Conservation (phyloP, 2,888 invertebrate species). For the Drosophila quinaria region DNA sequence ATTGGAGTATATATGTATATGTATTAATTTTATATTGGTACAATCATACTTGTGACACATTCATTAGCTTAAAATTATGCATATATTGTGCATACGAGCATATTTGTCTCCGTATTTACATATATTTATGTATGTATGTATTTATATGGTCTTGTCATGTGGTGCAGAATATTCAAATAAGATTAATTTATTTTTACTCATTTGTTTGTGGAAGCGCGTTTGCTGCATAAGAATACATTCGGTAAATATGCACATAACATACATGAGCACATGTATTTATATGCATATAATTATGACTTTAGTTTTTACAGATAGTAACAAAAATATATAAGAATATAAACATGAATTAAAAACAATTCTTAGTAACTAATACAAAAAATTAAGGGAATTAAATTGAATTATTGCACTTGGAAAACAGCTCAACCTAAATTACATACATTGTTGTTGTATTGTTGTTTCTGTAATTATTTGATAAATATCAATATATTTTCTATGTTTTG, state of each 20-base stretch:
- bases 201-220: conserved; percentile 49
- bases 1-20: conserved; percentile 6
- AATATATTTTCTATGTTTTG: conserved; percentile 9
- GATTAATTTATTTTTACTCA: conserved; percentile 7
- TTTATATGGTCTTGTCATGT: conserved; percentile 41
- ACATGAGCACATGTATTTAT: too few relatives aligned
- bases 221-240: conserved; percentile 51
- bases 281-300: conserved; percentile 38
- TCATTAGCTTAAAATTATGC: conserved; percentile 14
- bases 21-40: conserved; percentile 4
- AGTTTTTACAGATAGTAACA: conserved; percentile 36
- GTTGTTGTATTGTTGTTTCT: background rate
- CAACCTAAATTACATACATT: conserved; percentile 31
- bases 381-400: conserved; percentile 32
- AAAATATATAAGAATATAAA: conserved; percentile 25
- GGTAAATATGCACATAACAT: conserved; percentile 24
- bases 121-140: conserved; percentile 6
- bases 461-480: conserved; percentile 6
- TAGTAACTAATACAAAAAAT: conserved; percentile 46
- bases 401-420: conserved; percentile 59
- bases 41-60: conserved; percentile 38
- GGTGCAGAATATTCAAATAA: conserved; percentile 27
- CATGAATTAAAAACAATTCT: conserved; percentile 36
- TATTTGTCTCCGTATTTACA: conserved; percentile 8
- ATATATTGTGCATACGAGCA: conserved; percentile 8